These are phyloP conservation scores for Corythornis cristatus DNA, from an alignment of 2,113 vertebrate genomes.

Conservation along the genomic window DNA sequence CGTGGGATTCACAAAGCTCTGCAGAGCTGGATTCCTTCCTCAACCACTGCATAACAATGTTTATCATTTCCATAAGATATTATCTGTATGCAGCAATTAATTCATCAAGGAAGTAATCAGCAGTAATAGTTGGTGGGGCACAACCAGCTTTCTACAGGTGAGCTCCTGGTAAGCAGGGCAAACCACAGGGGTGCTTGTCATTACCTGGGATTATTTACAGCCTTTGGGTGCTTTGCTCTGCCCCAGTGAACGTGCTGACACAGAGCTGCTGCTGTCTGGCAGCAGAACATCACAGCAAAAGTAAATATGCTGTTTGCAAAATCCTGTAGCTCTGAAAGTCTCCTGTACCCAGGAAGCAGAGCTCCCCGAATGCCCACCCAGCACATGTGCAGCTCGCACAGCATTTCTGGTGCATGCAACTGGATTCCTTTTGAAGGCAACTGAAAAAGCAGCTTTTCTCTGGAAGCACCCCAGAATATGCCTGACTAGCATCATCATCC, in stretches of 20 bases:
- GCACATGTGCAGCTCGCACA: background rate
- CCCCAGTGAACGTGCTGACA: too few relatives aligned
- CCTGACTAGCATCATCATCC: background rate
- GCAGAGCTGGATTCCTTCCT: background rate
- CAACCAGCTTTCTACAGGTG: background rate
- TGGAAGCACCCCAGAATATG: background rate
- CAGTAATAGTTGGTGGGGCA: background rate
- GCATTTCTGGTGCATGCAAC: background rate
- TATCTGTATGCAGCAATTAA: background rate
- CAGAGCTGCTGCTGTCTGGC: background rate
- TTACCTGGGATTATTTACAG: fast-evolving
- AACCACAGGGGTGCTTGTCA: background rate
- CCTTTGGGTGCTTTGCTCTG: background rate
- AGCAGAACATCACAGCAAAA: background rate
- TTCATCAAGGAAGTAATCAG: background rate
- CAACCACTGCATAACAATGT: background rate
- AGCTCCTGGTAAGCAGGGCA: background rate
- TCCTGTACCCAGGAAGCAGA: background rate
- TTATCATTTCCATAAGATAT: background rate
- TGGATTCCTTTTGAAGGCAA: background rate
- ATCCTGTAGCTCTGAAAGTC: background rate
- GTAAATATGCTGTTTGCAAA: background rate
- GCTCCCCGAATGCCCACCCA: fast-evolving
- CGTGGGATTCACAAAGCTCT: background rate
- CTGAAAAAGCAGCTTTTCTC: background rate